Evolutionary conservation across 53 echinoderm and acorn worm species (phyloP), one percentile per base, ranked within the genome.

Genomic region (Paracentrotus lividus): DNA sequence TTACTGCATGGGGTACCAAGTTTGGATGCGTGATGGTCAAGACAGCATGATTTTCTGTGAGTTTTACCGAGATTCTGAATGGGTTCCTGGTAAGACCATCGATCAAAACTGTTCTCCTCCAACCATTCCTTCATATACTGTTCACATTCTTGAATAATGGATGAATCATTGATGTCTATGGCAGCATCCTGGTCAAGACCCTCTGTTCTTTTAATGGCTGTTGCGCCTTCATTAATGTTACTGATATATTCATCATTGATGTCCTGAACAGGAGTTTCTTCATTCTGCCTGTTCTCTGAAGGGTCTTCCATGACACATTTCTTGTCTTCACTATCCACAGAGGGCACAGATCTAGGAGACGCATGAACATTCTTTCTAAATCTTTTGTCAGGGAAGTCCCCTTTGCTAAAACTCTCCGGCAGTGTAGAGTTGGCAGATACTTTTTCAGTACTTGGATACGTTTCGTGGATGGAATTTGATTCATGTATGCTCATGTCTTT

Each of bases 61-160:
- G 14, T 47, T 81, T 8, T 81, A 81, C 81, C 26, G 12, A 18
- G 47, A 81, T 81, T 23, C 14, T 40, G 45, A 81, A 81, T 89
- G 90, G 56, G 16, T 34, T 66, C 90, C 42, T 15, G 23, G 65
- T 44, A 60, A 14, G 90, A 89, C 90, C 90, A 89, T 42, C 29
- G 21, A 44, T 89, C 90, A 59, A 89, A 44, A 65, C 90, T 89
- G 45, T 59, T 89, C 33, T 89, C 90, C 65, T 89, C 90, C 42
- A 89, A 43, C 90, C 90, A 89, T 26, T 89, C 4, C n/a, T 89
- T 89, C 61, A 64, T 89, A 47, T 44, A 59, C 44, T 65, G 8
- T 27, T 89, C 90, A 43, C 45, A 89, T 44, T 44, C 60, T 34
- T 57, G 55, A 55, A 56, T 36, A 1, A 33, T 21, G 20, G 87